These are phyloP conservation scores for Emys orbicularis DNA, from an alignment of 2,797 vertebrate genomes.

Conservation along the genomic window DNA sequence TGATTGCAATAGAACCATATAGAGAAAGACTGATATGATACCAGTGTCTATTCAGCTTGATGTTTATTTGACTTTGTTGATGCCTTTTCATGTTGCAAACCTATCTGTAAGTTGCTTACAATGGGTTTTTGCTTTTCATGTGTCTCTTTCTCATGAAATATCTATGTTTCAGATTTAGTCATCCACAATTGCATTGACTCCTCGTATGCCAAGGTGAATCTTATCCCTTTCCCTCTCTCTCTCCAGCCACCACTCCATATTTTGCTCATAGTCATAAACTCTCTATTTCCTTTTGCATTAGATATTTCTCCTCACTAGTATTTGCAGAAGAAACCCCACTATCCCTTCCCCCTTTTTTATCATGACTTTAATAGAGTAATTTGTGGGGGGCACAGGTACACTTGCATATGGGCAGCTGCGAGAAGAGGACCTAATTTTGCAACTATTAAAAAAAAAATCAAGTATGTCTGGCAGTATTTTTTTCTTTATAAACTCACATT, in stretches of 20 bases:
- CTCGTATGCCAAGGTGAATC: not conserved
- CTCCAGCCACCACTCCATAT: not conserved
- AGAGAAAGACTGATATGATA: not conserved
- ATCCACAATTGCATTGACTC: not conserved
- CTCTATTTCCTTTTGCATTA: not conserved
- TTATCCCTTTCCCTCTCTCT: not conserved
- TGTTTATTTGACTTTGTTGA: not conserved
- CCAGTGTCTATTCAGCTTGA: not conserved
- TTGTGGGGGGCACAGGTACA: not conserved
- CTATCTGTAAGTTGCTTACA: not conserved
- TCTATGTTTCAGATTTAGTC: not conserved
- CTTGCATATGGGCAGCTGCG: not conserved
- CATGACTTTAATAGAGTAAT: not conserved
- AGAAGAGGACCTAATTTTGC: not conserved
- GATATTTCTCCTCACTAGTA: not conserved
- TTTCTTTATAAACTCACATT: not conserved
- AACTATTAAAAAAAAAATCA: not conserved
- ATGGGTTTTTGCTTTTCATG: not conserved
- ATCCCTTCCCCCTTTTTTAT: not conserved
- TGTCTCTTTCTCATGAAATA: not conserved
- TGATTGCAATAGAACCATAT: not conserved
- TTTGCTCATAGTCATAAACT: not conserved
- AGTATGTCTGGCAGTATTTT: not conserved
- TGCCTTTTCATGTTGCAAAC: not conserved
- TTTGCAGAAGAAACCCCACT: not conserved